These are phyloP conservation scores for Cettia cetti DNA, from an alignment of 2,113 vertebrate genomes.

Conservation along the genomic window DNA sequence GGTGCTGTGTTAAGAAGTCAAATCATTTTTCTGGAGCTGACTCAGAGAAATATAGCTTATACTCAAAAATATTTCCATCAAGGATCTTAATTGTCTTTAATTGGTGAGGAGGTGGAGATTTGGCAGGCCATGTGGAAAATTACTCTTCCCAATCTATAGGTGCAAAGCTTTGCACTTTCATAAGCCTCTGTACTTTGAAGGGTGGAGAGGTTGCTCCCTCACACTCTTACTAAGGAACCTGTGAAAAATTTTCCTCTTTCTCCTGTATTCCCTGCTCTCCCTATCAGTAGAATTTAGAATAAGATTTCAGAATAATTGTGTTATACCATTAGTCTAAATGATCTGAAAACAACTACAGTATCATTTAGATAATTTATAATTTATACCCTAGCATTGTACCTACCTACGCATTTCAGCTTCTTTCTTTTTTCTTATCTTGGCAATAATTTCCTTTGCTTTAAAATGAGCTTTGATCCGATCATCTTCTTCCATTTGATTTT, in stretches of 20 bases:
- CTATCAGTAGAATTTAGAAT: background rate
- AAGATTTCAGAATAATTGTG: background rate
- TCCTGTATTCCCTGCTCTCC: background rate
- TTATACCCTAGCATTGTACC: background rate
- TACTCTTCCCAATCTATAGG: background rate
- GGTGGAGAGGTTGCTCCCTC: fast-evolving
- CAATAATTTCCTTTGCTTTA: constrained; percentile 81
- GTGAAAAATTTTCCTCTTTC: background rate
- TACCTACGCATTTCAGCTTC: constrained; percentile 75
- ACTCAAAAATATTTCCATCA: background rate
- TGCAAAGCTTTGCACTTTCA: background rate
- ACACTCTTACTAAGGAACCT: background rate
- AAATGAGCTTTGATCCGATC: constrained; percentile 76
- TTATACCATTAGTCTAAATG: background rate
- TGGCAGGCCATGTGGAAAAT: background rate
- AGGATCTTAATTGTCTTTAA: background rate
- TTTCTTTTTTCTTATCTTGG: constrained; percentile 78
- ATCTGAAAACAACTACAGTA: background rate
- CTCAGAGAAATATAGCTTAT: background rate
- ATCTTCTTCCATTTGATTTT: constrained; percentile 82
- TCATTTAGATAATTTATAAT: background rate
- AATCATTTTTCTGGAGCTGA: background rate
- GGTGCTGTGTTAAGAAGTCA: background rate
- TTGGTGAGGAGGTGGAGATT: background rate
- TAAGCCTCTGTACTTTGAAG: background rate